phyloP scores from a whole-genome alignment of 2,888 invertebrate species.

The Pemphredon lugubris region DNA sequence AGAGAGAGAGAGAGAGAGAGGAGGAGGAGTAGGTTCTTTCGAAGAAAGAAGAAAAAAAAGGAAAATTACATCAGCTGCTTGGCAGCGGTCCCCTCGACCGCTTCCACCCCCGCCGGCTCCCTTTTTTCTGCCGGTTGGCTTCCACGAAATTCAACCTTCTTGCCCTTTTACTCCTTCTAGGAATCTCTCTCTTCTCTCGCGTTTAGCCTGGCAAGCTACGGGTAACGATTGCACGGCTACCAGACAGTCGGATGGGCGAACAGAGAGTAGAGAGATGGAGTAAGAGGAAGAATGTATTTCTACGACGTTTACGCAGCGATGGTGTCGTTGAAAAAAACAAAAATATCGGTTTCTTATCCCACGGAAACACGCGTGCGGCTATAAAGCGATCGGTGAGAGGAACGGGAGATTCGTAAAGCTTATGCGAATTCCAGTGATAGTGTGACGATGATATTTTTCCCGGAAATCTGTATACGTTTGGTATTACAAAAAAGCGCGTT shows the following conservation, averaged over 20 bases:
- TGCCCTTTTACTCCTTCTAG: conserved; percentile 43
- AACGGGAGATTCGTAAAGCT: too few species aligned
- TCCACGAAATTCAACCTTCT: conserved; percentile 34
- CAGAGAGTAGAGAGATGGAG: conserved; percentile 22
- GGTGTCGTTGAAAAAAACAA: conserved; percentile 1
- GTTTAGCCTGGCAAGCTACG: conserved; percentile 25
- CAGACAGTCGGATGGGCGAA: conserved; percentile 40
- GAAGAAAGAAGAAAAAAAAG: conserved; percentile 24
- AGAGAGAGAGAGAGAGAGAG: too few species aligned
- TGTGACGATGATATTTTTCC: too few species aligned
- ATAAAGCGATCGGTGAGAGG: too few species aligned
- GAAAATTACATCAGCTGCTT: conserved; percentile 48
- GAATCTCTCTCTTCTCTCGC: conserved; percentile 15
- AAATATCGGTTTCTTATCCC: too few species aligned
- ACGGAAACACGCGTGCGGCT: too few species aligned
- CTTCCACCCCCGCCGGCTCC: not conserved
- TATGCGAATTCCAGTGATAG: too few species aligned
- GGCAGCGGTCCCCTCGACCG: conserved; percentile 17
- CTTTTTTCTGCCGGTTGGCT: not conserved
- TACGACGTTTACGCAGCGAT: conserved; percentile 3
- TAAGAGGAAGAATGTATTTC: conserved; percentile 24
- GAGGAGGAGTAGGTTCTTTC: too few species aligned
- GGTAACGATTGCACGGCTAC: conserved; percentile 39
- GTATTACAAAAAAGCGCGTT: too few species aligned
- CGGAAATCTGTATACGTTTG: too few species aligned